These are phyloP conservation scores for Leptopilina boulardi DNA, from an alignment of 1,140 invertebrate genomes.

Conservation along the genomic window DNA sequence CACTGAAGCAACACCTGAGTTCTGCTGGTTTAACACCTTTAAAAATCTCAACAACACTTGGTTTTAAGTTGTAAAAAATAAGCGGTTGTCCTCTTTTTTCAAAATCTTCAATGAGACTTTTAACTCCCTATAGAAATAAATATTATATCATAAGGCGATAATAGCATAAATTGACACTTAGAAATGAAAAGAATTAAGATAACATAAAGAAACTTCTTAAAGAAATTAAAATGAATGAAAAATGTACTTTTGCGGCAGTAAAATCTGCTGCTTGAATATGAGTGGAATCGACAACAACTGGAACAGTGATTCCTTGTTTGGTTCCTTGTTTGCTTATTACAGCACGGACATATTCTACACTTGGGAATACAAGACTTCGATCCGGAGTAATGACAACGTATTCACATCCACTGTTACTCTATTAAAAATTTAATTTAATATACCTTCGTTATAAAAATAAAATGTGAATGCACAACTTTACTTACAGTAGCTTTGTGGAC, in stretches of 20 bases:
- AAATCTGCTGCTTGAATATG: constrained; percentile 87
- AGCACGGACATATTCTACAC: constrained; percentile 86
- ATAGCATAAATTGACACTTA: constrained; percentile 5
- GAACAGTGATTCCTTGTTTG: constrained; percentile 78
- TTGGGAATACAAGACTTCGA: constrained; percentile 85
- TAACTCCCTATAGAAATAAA: constrained; percentile 79
- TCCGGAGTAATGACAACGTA: constrained; percentile 85
- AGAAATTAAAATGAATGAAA: constrained; percentile 20
- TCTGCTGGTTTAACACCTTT: constrained; percentile 82
- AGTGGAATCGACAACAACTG: constrained; percentile 85
- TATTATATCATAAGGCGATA: too few relatives aligned
- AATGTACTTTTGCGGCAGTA: constrained; percentile 82
- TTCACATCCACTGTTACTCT: constrained; percentile 80
- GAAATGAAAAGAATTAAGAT: constrained; percentile 44
- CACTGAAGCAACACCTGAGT: constrained; percentile 80
- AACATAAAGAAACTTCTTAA: background rate
- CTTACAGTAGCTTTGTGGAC: constrained; percentile 78
- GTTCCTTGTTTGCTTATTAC: constrained; percentile 84
- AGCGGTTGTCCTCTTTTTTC: constrained; percentile 83
- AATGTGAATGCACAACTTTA: constrained; percentile 28
- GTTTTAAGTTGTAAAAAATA: constrained; percentile 86
- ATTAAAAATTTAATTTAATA: constrained; percentile 53
- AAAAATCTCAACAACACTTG: constrained; percentile 82
- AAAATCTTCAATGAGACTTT: constrained; percentile 85
- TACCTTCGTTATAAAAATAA: too few relatives aligned